Evolutionary conservation across 1,140 invertebrate genomes (phyloP), one percentile per base, ranked within the genome.

Genomic region (Drosophila ironensis): DNA sequence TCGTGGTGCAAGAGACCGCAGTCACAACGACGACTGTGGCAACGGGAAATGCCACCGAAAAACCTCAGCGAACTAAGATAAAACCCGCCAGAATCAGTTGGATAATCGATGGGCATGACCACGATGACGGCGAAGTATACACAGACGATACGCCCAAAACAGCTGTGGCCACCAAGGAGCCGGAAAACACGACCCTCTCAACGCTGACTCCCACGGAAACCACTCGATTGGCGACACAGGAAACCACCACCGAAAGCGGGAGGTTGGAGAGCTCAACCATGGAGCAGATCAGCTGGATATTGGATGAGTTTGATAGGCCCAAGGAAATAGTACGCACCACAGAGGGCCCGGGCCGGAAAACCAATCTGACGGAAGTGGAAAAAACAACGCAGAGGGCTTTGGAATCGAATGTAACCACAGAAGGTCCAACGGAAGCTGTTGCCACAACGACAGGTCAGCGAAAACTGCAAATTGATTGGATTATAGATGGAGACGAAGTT

Each of bases 21-120:
- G 12, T 25, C 4, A 5, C 52, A n/a, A n/a, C n/a, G n/a, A n/a
- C n/a, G 9, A 64, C 12, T 12, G 25, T 19, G 4, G n/a, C n/a
- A 8, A 14, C 11, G 4, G 47, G 4, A 5, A 67, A 44, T 19
- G 11, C 2, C 22, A 68, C 37, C 1, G 50, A 50, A 7, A 86
- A 80, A 7, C 80, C 80, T 0, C 3, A 41, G 2, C 52, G 80
- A 11, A 41, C 61, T 2, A 84, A 84, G 44, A 86, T 86, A 4
- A 86, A 81, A n/a, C 80, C 75, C 2, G 40, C 71, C 0, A 59
- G 75, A 19, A 72, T 88, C 8, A 88, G 86, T 22, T 88, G 86
- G 86, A 88, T 88, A 12, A 74, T 88, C 14, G 86, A 88, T 53
- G 78, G 78, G 5, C 80, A 77, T 9, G 80, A 70, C 8, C 60